A percentile compares a stretch with the other conserved stretches of the same genome.
These are phyloP conservation scores for Spilosoma lubricipeda DNA, from an alignment of 2,888 invertebrate genomes.

Conservation along the genomic window DNA sequence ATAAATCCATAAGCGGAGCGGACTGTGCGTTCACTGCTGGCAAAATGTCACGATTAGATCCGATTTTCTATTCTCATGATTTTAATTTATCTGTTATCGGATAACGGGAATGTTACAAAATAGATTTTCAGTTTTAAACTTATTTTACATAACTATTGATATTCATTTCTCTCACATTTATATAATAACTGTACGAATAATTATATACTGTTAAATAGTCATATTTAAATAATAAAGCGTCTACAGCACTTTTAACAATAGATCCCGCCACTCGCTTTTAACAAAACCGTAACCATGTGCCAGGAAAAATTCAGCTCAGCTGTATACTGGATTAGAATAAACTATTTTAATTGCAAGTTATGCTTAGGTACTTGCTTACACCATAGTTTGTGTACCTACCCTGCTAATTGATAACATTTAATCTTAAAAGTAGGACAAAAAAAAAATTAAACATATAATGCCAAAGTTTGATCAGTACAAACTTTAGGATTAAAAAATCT, in stretches of 20 bases:
- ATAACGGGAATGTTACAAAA: not conserved
- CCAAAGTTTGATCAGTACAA: too few relatives aligned
- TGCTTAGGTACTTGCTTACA: constrained; percentile 63
- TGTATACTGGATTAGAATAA: constrained; percentile 69
- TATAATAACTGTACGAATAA: too few relatives aligned
- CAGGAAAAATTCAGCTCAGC: constrained; percentile 70
- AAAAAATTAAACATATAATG: too few relatives aligned
- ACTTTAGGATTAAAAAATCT: not conserved
- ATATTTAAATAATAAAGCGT: not conserved
- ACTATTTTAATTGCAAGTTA: constrained; percentile 77
- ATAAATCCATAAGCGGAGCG: constrained; percentile 63
- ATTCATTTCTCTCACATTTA: too few relatives aligned
- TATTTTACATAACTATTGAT: not conserved
- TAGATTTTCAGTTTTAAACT: not conserved
- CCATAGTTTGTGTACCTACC: constrained; percentile 57
- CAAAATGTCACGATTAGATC: not conserved
- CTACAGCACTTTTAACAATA: not conserved
- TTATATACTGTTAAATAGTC: too few relatives aligned
- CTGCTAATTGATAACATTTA: too few relatives aligned
- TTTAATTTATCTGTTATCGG: not conserved
- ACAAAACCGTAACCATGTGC: constrained; percentile 31
- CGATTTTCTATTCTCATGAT: not conserved
- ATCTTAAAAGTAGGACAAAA: too few relatives aligned
- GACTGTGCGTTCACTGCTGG: constrained; percentile 1
- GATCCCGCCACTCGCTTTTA: constrained; percentile 48